Evolutionary conservation across 2,113 vertebrate genomes (phyloP), one percentile per base, ranked within the genome.

Genomic region (Alexandromys fortis): DNA sequence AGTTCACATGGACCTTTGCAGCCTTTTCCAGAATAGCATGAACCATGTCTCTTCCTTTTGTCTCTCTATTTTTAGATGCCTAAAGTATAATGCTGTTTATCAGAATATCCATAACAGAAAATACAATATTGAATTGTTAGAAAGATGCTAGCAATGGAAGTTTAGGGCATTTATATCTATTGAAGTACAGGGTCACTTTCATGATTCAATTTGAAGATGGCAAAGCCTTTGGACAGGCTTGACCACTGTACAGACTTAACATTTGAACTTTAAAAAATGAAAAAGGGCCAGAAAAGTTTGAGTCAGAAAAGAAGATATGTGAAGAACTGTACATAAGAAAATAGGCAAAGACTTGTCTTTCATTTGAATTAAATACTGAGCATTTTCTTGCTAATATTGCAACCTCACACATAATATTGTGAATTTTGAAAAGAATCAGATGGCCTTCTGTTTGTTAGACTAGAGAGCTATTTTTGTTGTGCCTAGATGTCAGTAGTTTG

Each of bases 391-490:
- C 61, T 77, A 24, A 30, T 33, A 24, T 76, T 82, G 17, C 91
- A 47, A 61, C 45, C 1, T 94, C 87, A 52, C 42, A 77, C 42
- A 72, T 81, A 95, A 87, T 72, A 94, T 91, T 78, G n/a, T 81
- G 58, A 38, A 76, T 26, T 72, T 96, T 90, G 95, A 38, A 61
- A 92, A 14, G 17, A 42, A 38, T 91, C 5, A 70, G 52, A 92
- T 98, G 87, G 94, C 70, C 88, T 33, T 95, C 26, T 47, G 49
- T 76, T 38, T 88, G 13, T 4, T 12, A 86, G 9, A 88, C 35
- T 24, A 88, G 35, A 75, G 85, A 49, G 42, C 92, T 97, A n/a
- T 68, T 33, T 77, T 97, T 94, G 61, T 83, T 63, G 92, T 86
- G 90, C 77, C 52, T 88, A 76, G 55, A 30, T 92, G 17, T 85